These are phyloP conservation scores for Lissonota sp. DNA, from an alignment of 2,888 invertebrate genomes.

Conservation along the genomic window DNA sequence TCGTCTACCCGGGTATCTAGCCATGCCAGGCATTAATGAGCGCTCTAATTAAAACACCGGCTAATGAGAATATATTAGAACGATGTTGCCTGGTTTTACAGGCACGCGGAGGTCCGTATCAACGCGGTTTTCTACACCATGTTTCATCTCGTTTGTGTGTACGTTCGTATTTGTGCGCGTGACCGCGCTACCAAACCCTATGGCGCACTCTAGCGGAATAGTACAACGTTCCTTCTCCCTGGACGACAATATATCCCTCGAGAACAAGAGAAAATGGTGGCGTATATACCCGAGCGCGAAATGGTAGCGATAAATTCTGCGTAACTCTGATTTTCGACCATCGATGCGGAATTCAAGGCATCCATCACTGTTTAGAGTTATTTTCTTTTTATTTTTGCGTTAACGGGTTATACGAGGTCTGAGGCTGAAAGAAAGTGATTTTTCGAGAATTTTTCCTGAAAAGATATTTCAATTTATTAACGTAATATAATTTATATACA, in stretches of 20 bases:
- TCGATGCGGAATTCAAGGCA: constrained; percentile 1
- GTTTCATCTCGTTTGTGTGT: constrained; percentile 16
- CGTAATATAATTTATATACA: not conserved
- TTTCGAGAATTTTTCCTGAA: not conserved
- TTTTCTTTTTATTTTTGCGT: not conserved
- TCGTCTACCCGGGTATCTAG: constrained; percentile 16
- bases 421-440: too few species aligned
- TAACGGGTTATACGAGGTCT: too few species aligned
- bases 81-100: constrained; percentile 68
- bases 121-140: constrained; percentile 18
- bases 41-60: constrained; percentile 80
- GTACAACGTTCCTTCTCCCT: constrained; percentile 19
- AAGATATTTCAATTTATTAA: not conserved
- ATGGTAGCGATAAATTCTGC: not conserved
- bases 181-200: constrained; percentile 3
- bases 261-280: constrained; percentile 28
- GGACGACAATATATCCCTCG: constrained; percentile 17
- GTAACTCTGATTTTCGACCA: not conserved
- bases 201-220: constrained; percentile 19
- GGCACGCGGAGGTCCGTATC: constrained; percentile 64
- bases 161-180: not conserved
- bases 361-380: not conserved
- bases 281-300: not conserved
- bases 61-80: constrained; percentile 81
- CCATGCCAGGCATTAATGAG: constrained; percentile 78